A percentile compares a stretch with the other conserved stretches of the same genome.
Conservation (phyloP, 2,888 invertebrate genomes). For the Plagodis pulveraria region DNA sequence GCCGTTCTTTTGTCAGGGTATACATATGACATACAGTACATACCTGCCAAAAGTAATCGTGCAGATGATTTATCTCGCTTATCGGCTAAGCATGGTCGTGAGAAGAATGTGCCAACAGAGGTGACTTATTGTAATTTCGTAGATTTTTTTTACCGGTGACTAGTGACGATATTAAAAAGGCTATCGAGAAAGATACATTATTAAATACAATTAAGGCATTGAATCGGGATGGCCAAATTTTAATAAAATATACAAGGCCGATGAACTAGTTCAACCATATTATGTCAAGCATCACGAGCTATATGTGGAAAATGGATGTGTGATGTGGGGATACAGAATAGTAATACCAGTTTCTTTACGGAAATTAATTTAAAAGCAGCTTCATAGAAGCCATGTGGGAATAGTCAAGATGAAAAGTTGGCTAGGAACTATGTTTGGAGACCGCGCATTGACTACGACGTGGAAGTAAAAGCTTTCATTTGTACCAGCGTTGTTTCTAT, state of each 20-base stretch:
- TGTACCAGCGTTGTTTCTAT: too few relatives aligned
- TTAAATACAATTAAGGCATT: not conserved
- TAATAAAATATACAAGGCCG: too few relatives aligned
- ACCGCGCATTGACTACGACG: conserved; percentile 30
- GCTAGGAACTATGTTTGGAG: conserved; percentile 37
- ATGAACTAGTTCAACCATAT: not conserved
- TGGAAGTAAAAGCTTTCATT: too few relatives aligned
- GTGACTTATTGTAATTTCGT: conserved; percentile 1
- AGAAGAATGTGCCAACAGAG: too few relatives aligned
- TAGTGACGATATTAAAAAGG: not conserved
- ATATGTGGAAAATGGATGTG: conserved; percentile 20
- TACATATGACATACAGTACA: conserved; percentile 1
- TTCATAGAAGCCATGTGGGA: conserved; percentile 26
- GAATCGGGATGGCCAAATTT: not conserved
- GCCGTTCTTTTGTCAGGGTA: not conserved
- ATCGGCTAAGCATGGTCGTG: not conserved
- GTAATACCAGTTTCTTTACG: not conserved
- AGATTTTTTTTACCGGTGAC: not conserved
- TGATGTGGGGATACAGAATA: conserved; percentile 25
- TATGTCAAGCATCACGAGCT: not conserved
- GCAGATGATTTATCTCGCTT: conserved; percentile 1
- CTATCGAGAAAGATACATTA: too few relatives aligned
- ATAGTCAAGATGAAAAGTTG: conserved; percentile 35
- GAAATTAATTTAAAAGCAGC: not conserved
- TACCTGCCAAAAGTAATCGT: not conserved